Evolutionary conservation across 1,140 invertebrate genomes (phyloP), one percentile per base, ranked within the genome.

Genomic region (Tetragonula clypearis): DNA sequence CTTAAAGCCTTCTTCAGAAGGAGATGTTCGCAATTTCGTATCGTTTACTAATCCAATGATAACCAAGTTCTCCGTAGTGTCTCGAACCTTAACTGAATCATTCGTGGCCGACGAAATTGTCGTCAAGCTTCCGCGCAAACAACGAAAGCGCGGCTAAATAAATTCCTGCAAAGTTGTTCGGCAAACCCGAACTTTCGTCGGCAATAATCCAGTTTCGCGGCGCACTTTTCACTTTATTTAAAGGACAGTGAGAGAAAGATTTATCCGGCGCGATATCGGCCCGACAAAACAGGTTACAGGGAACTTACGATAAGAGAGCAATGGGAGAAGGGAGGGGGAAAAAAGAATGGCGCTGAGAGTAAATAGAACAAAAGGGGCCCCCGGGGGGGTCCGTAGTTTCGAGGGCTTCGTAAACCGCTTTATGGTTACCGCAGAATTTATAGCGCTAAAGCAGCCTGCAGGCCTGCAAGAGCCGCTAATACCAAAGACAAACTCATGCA

Each of bases 401-500:
- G 87, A 79, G 72, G 85, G 78, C 78, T 92, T 92, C 92, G 89
- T 92, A 94, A 93, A 94, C 93, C 92, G 93, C 89, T 92, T 92
- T 93, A 91, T 65, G 55, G 75, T 58, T 58, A 77, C 65, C 35
- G 81, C 71, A 88, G 90, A 91, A 94, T 94, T 94, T 94, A 94
- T 93, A 85, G 92, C 87, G 86, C 72, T 79, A 80, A 81, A 89
- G 88, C 88, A 89, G 90, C 60, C 82, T 35, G 35, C 76, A 62
- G 65, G 87, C 88, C 89, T 88, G 82, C 87, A 62, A 88, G 86
- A 86, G 76, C 81, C 92, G 92, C 92, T 90, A 93, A 94, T 93
- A 93, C 92, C 91, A 93, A 93, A 94, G 93, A 93, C 93, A 93
- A 93, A 94, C 93, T 93, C 92, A 87, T 35, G 76, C 77, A 41